A percentile compares a stretch with the other conserved stretches of the same genome.
Conservation (phyloP, 2,888 invertebrate species). For the Athrips mouffetella region DNA sequence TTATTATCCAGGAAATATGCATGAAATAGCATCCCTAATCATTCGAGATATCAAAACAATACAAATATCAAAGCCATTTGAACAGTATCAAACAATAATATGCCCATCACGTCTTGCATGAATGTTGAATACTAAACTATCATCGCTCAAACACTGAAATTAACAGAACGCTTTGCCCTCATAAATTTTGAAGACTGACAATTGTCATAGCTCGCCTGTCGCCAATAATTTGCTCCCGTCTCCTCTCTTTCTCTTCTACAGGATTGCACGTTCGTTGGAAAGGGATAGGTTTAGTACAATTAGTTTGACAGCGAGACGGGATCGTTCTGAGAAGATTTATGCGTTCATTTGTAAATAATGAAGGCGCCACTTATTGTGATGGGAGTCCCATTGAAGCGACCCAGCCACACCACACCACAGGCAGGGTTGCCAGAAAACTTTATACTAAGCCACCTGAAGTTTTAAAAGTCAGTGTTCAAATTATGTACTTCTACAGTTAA, state of each 20-base stretch:
- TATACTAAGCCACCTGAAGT: too few species aligned
- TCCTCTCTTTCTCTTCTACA: slow-evolving; percentile 23
- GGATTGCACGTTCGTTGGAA: slow-evolving; percentile 19
- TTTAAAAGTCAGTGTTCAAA: too few species aligned
- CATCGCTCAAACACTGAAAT: slow-evolving; percentile 33
- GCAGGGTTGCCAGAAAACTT: slow-evolving; percentile 43
- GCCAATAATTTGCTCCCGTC: slow-evolving; percentile 25
- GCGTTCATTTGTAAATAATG: slow-evolving; percentile 73
- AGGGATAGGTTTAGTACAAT: slow-evolving; percentile 34
- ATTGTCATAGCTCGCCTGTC: slow-evolving; percentile 31
- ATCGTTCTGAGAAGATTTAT: slow-evolving; percentile 66
- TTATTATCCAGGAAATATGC: slow-evolving; percentile 3
- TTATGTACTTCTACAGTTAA: too few species aligned
- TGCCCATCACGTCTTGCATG: slow-evolving; percentile 9
- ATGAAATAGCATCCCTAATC: not conserved
- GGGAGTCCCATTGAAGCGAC: slow-evolving; percentile 64
- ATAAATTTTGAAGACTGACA: slow-evolving; percentile 47
- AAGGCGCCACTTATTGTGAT: slow-evolving; percentile 75
- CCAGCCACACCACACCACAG: slow-evolving; percentile 52
- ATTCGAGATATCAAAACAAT: not conserved
- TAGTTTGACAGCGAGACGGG: slow-evolving; percentile 43
- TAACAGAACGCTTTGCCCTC: slow-evolving; percentile 31
- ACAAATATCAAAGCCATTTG: not conserved
- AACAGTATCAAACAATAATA: not conserved
- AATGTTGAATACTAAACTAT: slow-evolving; percentile 15